Percentiles rank a stretch among this genome's conserved stretches.
phyloP scores from a whole-genome alignment of 2,113 vertebrate species.

The Semnornis frantzii region DNA sequence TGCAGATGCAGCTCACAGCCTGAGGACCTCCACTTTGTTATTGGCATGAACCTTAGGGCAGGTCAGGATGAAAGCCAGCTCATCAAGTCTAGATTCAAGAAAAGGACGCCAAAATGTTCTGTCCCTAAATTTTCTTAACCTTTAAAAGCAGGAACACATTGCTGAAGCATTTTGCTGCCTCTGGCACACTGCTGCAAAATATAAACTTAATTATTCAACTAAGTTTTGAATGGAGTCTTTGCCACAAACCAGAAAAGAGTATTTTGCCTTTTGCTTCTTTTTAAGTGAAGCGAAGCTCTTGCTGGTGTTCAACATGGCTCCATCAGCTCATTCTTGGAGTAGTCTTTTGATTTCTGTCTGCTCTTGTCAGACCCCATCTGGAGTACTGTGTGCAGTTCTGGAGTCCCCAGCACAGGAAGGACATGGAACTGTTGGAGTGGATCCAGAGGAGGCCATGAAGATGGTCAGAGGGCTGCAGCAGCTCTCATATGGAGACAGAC shows the following conservation, averaged over 20 bases:
- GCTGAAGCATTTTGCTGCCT: background rate
- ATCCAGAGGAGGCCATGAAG: too few species aligned
- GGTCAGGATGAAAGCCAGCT: background rate
- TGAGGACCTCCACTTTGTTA: background rate
- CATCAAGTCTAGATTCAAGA: background rate
- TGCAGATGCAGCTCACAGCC: background rate
- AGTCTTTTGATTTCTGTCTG: background rate
- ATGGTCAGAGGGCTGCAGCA: too few species aligned
- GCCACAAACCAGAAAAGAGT: background rate
- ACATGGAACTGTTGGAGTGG: too few species aligned
- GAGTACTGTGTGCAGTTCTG: too few species aligned
- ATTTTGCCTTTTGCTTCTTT: background rate
- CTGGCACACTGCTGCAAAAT: background rate
- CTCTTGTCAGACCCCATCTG: too few species aligned
- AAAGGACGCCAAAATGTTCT: background rate
- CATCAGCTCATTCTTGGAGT: background rate
- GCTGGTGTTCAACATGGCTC: background rate
- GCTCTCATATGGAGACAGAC: too few species aligned
- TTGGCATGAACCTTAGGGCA: background rate
- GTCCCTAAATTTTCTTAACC: background rate
- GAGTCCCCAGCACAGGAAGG: too few species aligned
- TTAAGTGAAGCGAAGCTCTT: background rate
- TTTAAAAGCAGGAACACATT: background rate
- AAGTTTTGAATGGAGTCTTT: background rate
- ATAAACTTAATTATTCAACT: background rate